phyloP scores from a whole-genome alignment of 2,888 invertebrate genomes.

The Netelia inedita region DNA sequence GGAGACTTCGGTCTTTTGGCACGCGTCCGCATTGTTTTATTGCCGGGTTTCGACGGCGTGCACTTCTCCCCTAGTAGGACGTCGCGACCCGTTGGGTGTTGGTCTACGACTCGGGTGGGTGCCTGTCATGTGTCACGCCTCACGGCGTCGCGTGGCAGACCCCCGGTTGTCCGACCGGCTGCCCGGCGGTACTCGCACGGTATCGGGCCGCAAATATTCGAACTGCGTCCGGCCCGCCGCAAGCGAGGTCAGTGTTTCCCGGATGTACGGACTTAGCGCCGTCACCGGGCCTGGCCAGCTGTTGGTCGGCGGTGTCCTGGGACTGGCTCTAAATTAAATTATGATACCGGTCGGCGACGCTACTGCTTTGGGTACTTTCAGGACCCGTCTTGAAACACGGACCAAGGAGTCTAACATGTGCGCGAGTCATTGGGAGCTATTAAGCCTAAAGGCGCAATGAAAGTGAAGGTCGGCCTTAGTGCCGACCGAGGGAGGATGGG shows the following conservation, averaged over 20 bases:
- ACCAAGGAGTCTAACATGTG: conserved; percentile 91
- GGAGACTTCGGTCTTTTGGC: too few relatives aligned
- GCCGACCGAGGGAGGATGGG: conserved; percentile 86
- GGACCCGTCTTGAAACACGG: conserved; percentile 93
- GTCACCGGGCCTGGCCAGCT: conserved; percentile 73
- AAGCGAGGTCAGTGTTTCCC: conserved; percentile 69
- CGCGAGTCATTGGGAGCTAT: too few relatives aligned
- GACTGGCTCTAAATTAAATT: conserved; percentile 74
- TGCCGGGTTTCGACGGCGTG: too few relatives aligned
- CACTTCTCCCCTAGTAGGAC: too few relatives aligned
- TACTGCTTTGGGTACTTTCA: conserved; percentile 83
- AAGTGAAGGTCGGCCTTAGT: conserved; percentile 86
- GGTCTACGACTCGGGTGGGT: conserved; percentile 83
- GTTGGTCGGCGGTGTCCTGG: conserved; percentile 76
- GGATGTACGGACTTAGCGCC: conserved; percentile 75
- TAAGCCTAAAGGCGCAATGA: conserved; percentile 90
- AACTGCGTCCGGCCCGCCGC: conserved; percentile 75
- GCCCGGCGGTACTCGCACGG: conserved; percentile 65
- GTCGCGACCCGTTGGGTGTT: conserved; percentile 87
- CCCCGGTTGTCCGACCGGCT: conserved; percentile 26
- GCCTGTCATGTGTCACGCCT: conserved; percentile 74
- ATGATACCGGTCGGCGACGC: conserved; percentile 80
- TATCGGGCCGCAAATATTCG: conserved; percentile 79
- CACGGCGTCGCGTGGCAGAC: conserved; percentile 55
- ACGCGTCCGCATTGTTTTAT: too few relatives aligned